Conservation (phyloP, 2,888 invertebrate species). For the Clepsis dumicolana region DNA sequence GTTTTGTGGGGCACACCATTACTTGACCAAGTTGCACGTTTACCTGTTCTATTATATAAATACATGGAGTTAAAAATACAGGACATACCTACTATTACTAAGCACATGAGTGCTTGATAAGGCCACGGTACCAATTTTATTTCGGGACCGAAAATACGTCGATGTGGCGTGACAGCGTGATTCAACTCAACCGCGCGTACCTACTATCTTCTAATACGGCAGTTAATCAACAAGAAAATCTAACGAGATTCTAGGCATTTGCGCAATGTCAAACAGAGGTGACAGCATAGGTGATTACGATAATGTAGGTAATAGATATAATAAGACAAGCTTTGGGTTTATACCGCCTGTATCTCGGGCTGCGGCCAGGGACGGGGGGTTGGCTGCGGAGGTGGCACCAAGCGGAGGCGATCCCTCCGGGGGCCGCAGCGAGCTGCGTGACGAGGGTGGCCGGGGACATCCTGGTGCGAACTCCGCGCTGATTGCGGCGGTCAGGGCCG, state of each 20-base stretch:
- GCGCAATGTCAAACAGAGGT: neutral
- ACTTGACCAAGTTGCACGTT: no score
- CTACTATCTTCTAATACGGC: neutral
- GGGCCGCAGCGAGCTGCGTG: neutral
- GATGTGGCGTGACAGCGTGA: neutral
- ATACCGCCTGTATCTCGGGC: neutral
- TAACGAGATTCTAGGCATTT: neutral
- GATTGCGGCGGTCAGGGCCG: slow-evolving; percentile 7
- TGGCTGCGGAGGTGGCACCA: neutral
- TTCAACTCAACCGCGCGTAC: neutral
- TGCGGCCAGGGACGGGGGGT: no score
- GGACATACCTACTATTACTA: no score
- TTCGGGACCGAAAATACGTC: neutral
- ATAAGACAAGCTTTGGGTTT: no score
- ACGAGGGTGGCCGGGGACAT: neutral
- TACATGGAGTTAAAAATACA: no score
- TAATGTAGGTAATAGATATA: neutral
- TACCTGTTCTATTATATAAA: no score
- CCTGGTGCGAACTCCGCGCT: slow-evolving; percentile 12
- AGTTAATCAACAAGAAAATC: neutral
- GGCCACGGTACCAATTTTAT: no score
- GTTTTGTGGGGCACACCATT: no score
- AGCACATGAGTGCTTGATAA: no score
- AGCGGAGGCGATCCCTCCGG: neutral
- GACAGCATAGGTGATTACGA: neutral